phyloP scores from a whole-genome alignment of 2,888 invertebrate genomes.

The Lymantria dispar region DNA sequence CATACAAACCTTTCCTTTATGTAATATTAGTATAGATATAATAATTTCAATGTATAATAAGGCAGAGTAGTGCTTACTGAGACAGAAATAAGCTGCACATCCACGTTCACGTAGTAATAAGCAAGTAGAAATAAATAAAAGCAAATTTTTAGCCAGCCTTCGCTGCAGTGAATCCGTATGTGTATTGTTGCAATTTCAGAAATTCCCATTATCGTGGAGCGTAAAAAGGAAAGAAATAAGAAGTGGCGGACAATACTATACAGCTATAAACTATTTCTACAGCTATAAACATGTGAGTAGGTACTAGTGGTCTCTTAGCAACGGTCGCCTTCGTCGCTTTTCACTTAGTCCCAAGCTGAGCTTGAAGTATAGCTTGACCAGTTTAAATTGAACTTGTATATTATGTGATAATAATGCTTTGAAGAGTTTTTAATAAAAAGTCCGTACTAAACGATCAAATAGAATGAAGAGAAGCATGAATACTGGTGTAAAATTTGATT shows the following conservation, averaged over 20 bases:
- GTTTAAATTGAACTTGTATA: background rate
- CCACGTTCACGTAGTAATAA: slow-evolving; percentile 15
- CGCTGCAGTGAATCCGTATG: slow-evolving; percentile 60
- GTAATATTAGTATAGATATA: too few species aligned
- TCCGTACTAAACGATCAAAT: too few species aligned
- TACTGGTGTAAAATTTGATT: too few species aligned
- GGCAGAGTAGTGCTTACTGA: slow-evolving; percentile 1
- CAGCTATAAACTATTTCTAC: slow-evolving; percentile 24
- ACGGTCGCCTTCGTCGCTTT: slow-evolving; percentile 21
- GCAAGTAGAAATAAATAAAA: slow-evolving; percentile 28
- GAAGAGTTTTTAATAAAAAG: too few species aligned
- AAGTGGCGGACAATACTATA: slow-evolving; percentile 64
- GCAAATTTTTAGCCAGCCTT: slow-evolving; percentile 33
- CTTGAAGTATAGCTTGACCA: background rate
- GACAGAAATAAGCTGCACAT: slow-evolving; percentile 26
- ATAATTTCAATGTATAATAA: background rate
- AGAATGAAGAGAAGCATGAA: too few species aligned
- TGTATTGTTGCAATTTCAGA: slow-evolving; percentile 80
- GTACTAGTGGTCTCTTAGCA: slow-evolving; percentile 42
- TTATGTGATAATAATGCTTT: too few species aligned
- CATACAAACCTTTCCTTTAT: too few species aligned
- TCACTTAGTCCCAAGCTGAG: slow-evolving; percentile 6
- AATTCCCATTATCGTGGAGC: slow-evolving; percentile 75
- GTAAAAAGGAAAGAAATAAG: slow-evolving; percentile 73
- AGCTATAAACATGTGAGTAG: slow-evolving; percentile 27